Evolutionary conservation across 2,797 vertebrate species (phyloP).

Genomic region (Sparidentex hasta): DNA sequence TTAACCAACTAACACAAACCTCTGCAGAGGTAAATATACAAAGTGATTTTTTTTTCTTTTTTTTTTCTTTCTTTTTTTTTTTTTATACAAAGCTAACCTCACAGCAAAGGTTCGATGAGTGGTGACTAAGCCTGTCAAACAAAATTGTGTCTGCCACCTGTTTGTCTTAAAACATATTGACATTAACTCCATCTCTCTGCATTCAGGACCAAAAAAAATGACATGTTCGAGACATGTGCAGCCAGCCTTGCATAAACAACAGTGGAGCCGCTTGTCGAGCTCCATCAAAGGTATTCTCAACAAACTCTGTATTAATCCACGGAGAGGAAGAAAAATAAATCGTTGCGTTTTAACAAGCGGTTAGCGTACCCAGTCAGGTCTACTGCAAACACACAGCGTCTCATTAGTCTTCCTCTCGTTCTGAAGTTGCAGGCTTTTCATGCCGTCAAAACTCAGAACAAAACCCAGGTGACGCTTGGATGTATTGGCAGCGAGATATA

Average conservation of each 20-base stretch:
- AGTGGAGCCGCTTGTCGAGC: not conserved
- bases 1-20: not conserved
- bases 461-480: constrained; percentile 5
- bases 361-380: not conserved
- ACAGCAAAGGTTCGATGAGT: not conserved
- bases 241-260: constrained; percentile 7
- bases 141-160: not conserved
- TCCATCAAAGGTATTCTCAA: not conserved
- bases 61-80: too few species aligned
- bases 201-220: not conserved
- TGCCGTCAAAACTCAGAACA: not conserved
- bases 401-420: constrained; percentile 14
- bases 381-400: not conserved
- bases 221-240: not conserved
- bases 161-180: constrained; percentile 2
- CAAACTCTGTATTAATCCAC: not conserved
- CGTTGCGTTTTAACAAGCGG: constrained; percentile 3
- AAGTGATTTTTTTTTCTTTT: not conserved
- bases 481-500: not conserved
- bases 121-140: not conserved
- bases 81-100: not conserved
- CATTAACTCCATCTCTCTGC: not conserved
- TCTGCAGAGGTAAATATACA: not conserved
- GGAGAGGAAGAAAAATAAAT: not conserved
- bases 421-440: not conserved